phyloP scores from a whole-genome alignment of 1,140 invertebrate genomes.

The Leptinotarsa texana region DNA sequence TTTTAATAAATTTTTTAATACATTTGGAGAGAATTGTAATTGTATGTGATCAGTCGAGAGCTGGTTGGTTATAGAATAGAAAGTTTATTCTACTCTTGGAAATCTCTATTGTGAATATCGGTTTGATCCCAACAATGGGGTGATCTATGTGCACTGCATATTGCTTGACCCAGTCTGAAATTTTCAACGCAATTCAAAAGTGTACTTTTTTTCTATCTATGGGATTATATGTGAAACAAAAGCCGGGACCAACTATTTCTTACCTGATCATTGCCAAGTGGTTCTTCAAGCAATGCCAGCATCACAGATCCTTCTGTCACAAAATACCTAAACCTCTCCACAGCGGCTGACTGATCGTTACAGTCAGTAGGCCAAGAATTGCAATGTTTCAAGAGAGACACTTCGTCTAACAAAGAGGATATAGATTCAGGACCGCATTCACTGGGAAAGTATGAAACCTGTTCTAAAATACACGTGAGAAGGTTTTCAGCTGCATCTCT shows the following conservation, averaged over 20 bases:
- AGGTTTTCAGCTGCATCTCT: slow-evolving; percentile 93
- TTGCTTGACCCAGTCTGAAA: too few relatives aligned
- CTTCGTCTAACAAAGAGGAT: slow-evolving; percentile 86
- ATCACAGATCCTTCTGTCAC: slow-evolving; percentile 88
- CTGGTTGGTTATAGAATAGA: too few relatives aligned
- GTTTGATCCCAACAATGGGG: too few relatives aligned
- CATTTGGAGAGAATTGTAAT: too few relatives aligned
- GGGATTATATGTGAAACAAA: slow-evolving; percentile 11
- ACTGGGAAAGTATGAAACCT: slow-evolving; percentile 78
- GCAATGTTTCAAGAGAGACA: slow-evolving; percentile 72
- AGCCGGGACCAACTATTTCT: neutral
- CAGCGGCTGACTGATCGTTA: slow-evolving; percentile 55
- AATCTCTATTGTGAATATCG: too few relatives aligned
- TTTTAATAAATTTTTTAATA: too few relatives aligned
- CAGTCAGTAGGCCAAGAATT: slow-evolving; percentile 61
- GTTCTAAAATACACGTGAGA: slow-evolving; percentile 87
- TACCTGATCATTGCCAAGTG: slow-evolving; percentile 75
- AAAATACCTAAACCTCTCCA: slow-evolving; percentile 82
- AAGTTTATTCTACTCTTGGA: too few relatives aligned
- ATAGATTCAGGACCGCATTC: slow-evolving; percentile 82
- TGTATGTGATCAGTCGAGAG: too few relatives aligned
- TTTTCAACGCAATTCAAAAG: slow-evolving; percentile 13
- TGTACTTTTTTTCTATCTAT: neutral
- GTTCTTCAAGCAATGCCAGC: slow-evolving; percentile 88
- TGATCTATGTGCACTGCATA: too few relatives aligned